Base-by-base conservation (phyloP, 1,140 invertebrate genomes). In the Lutraria rhynchaena region DNA sequence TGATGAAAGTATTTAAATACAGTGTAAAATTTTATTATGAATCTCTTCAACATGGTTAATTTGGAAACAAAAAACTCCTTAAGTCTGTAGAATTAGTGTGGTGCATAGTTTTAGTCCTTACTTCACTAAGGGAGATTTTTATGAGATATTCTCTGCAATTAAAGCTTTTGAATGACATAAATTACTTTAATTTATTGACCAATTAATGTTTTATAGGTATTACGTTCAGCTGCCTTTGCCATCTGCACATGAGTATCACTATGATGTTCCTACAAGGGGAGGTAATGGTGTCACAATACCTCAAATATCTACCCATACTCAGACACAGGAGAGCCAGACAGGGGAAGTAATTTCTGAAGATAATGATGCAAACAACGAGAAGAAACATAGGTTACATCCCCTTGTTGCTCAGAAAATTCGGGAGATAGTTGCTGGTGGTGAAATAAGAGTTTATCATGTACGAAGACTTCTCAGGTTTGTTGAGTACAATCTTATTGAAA, bases 151-250 rank as follows among this genome's bases (percentile, higher is more conserved):
- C n/a, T n/a, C n/a, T n/a, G n/a, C n/a, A n/a, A n/a, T n/a, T n/a
- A n/a, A n/a, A n/a, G n/a, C n/a, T n/a, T n/a, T n/a, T n/a, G n/a
- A n/a, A n/a, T n/a, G n/a, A n/a, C n/a, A n/a, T n/a, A n/a, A n/a
- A n/a, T n/a, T n/a, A n/a, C n/a, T n/a, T n/a, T n/a, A n/a, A n/a
- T n/a, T n/a, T n/a, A n/a, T n/a, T n/a, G n/a, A n/a, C n/a, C n/a
- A n/a, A n/a, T n/a, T n/a, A n/a, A n/a, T n/a, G n/a, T n/a, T n/a
- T 41, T 60, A 1, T 69, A 92, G 91, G 70, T 91, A 83, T 82
- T 93, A 93, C 83, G 87, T 92, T 9, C 91, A 93, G 87, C 85
- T 93, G 9, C 92, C 92, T 22, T 90, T 90, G 60, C 88, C 89
- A 41, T 86, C 87, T 44, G 90, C 91, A 22, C 92, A 93, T 76